Percentiles rank a stretch among this genome's conserved stretches.
Evolutionary conservation across 2,888 invertebrate species (phyloP).

Genomic region (Eutolmus rufibarbis): DNA sequence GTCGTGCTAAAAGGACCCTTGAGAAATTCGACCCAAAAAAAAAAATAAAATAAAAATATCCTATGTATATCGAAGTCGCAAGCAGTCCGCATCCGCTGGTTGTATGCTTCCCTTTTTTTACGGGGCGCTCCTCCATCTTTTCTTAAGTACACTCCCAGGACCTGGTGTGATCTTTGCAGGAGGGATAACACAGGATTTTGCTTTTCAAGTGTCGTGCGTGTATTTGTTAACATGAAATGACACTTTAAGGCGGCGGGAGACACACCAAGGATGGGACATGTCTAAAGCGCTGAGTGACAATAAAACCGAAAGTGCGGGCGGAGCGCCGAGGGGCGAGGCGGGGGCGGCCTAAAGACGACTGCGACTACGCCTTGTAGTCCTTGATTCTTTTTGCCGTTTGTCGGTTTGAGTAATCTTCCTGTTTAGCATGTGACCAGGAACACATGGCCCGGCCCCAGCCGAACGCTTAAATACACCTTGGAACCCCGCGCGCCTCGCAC

Average conservation of each 20-base stretch:
- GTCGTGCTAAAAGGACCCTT: conserved; percentile 8
- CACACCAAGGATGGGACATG: background rate
- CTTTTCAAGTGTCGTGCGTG: conserved; percentile 27
- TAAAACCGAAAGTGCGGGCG: conserved; percentile 6
- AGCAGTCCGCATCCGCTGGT: background rate
- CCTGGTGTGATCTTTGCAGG: conserved; percentile 28
- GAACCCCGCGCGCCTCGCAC: background rate
- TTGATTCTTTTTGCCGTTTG: conserved; percentile 14
- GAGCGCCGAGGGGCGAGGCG: background rate
- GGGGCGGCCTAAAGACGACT: background rate
- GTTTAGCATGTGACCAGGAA: conserved; percentile 45
- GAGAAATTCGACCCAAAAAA: background rate
- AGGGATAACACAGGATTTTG: conserved; percentile 32
- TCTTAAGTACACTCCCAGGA: conserved; percentile 27
- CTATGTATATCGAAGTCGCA: background rate
- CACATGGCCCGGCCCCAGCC: conserved; percentile 35
- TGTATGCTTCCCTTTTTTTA: background rate
- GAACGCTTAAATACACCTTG: background rate
- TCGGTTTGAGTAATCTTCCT: conserved; percentile 13
- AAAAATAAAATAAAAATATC: no score
- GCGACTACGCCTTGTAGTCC: background rate
- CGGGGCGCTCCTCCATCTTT: background rate
- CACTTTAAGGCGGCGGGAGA: conserved; percentile 25
- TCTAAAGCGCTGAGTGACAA: conserved; percentile 28
- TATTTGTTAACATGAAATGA: conserved; percentile 42